Base-by-base conservation (phyloP, 2,113 vertebrate genomes). In the Nycticebus coucang region DNA sequence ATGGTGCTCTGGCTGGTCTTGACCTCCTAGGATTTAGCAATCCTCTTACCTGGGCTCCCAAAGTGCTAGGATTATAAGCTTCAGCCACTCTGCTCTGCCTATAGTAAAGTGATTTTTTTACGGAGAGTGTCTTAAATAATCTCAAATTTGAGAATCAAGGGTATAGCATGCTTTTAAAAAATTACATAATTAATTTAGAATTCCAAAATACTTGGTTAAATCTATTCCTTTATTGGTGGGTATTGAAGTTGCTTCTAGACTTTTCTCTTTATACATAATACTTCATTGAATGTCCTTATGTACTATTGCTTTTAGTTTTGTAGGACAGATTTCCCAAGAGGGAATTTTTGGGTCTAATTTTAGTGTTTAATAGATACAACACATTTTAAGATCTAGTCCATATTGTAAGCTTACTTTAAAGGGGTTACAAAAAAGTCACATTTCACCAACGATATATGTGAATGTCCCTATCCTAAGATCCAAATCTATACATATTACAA, bases 341-440 rank as follows among this genome's bases (percentile, higher is more conserved):
- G 95, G 33, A 19, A 75, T 87, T 89, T 69, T 82, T 89, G 11
- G 4, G 3, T 90, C 35, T 80, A 93, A 93, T 69, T 95, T 93
- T 81, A 87, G 35, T 30, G 6, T 85, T 11, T 80, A 94, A 33
- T 24, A 95, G 33, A 50, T 62, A 87, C 26, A 93, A 21, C 45
- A 60, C 6, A 81, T 59, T 85, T 85, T 82, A 75, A 5, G 10
- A 13, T 41, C 6, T 37, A 79, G 19, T 41, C 84, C 59, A 66
- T 77, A 90, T 4, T 68, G 9, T 53, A 66, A 92, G 60, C 55
- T 87, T 74, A 91, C 9, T 37, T 96, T 85, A 1, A 45, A 93
- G 81, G 84, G 4, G 2, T 84, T 69, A 13, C 6, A 84, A 33
- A 41, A 77, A 60, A 75, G 53, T 87, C 24, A 37, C 28, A 87